Evolutionary conservation across 2,888 invertebrate species (phyloP).

Genomic region (Zootermopsis nevadensis): DNA sequence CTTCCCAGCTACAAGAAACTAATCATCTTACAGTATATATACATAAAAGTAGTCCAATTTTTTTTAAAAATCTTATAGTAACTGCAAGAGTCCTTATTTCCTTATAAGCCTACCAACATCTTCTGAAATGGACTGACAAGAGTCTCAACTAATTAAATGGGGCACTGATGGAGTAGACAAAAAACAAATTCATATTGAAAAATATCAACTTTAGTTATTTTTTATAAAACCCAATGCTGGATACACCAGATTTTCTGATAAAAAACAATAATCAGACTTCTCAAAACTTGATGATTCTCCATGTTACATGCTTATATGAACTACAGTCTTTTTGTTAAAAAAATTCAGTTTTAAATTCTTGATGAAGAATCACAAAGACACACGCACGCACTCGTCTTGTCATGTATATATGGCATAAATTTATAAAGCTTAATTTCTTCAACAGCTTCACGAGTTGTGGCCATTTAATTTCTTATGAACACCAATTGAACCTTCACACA

Average conservation of each 20-base stretch:
- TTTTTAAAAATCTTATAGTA: too few relatives aligned
- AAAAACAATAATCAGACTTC: slow-evolving; percentile 15
- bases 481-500: too few relatives aligned
- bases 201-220: slow-evolving; percentile 14
- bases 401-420: neutral
- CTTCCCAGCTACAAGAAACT: too few relatives aligned
- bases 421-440: neutral
- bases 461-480: too few relatives aligned
- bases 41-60: too few relatives aligned
- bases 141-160: too few relatives aligned
- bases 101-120: too few relatives aligned
- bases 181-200: neutral
- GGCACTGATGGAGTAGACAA: neutral
- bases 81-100: too few relatives aligned
- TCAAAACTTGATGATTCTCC: slow-evolving; percentile 3
- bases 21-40: too few relatives aligned
- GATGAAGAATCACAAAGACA: neutral
- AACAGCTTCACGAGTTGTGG: neutral
- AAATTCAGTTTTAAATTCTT: neutral
- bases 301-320: neutral
- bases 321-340: neutral
- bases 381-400: neutral
- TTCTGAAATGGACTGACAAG: too few relatives aligned
- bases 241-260: neutral
- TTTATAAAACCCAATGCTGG: slow-evolving; percentile 16